Evolutionary conservation across 2,888 invertebrate genomes (phyloP), one percentile per base, ranked within the genome.

Genomic region (Cryptophagus acutangulus): DNA sequence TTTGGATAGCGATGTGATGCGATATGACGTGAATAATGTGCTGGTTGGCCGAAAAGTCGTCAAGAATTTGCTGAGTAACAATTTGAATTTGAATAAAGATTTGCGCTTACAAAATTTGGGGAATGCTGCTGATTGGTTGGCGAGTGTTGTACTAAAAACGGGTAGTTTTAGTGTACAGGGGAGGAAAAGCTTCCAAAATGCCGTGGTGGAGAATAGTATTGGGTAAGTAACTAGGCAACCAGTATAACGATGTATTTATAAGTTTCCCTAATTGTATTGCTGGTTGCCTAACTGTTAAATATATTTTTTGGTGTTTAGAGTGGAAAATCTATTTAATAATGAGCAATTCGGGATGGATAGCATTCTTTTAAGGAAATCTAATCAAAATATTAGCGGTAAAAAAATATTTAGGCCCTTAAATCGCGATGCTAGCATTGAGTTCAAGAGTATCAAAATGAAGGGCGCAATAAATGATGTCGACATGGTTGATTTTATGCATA

Each of bases 1-100:
- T 62, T 61, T 79, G 16, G 56, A 64, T 9, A 65, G 64, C 5
- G 79, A 80, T 51, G 63, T 79, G 12, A 65, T 76, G 47, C 67
- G 71, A 29, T 62, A 65, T 34, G 72, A 73, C 45, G 36, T 55
- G 36, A 37, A 49, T 14, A 75, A 74, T 55, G 53, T 66, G 2
- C 58, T 78, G 1, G 71, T 67, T 1, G 73, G 74, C 2, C 54
- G 52, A 1, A 76, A 75, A 62, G 56, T 34, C 25, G 58, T 75
- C 20, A 33, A 59, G 3, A 61, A 63, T 37, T 57, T 74, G n/a
- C 49, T 51, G 12, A 64, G 71, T 0, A 57, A 62, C 17, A 59
- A 69, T 40, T 52, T 78, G 1, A 57, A 59, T 34, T 57, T 66
- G 6, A 51, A 61, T 6, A 42, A 59, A 14, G 49, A 60, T 34